A percentile compares a stretch with the other conserved stretches of the same genome.
These are phyloP conservation scores for Cyprinella venusta DNA, from an alignment of 2,797 vertebrate species.

Conservation along the genomic window DNA sequence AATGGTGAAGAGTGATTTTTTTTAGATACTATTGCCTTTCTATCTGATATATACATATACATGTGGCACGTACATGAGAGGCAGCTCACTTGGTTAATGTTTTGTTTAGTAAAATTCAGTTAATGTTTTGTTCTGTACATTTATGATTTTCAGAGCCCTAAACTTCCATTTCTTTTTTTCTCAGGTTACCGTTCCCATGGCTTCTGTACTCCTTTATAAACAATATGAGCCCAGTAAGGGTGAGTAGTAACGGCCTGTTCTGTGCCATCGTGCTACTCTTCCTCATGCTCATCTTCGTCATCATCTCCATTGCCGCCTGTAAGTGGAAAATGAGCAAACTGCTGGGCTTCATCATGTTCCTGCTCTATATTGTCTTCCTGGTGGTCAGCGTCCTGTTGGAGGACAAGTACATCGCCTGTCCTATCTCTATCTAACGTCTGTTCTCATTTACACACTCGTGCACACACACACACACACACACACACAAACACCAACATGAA, in stretches of 20 bases:
- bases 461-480: no score
- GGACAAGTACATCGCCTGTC: constrained; percentile 87
- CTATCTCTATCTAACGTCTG: constrained; percentile 81
- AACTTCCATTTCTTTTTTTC: constrained; percentile 35
- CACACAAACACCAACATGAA: background rate
- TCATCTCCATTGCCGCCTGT: constrained; percentile 86
- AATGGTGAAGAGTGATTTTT: no score
- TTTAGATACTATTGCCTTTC: no score
- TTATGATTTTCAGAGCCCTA: background rate
- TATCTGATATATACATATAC: no score
- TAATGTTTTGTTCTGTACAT: background rate
- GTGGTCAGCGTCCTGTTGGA: constrained; percentile 92
- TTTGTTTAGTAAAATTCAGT: background rate
- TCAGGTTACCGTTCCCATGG: constrained; percentile 91
- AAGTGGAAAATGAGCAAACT: constrained; percentile 94
- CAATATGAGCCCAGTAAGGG: constrained; percentile 78
- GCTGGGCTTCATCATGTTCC: constrained; percentile 91
- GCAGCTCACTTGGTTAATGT: background rate
- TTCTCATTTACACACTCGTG: background rate
- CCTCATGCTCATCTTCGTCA: constrained; percentile 94
- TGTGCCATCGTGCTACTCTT: constrained; percentile 95
- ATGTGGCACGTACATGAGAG: no score
- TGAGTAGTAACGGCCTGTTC: constrained; percentile 94
- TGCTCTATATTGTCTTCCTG: constrained; percentile 91
- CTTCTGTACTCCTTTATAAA: constrained; percentile 84